phyloP scores from a whole-genome alignment of 2,113 vertebrate species.

The Pandion haliaetus region DNA sequence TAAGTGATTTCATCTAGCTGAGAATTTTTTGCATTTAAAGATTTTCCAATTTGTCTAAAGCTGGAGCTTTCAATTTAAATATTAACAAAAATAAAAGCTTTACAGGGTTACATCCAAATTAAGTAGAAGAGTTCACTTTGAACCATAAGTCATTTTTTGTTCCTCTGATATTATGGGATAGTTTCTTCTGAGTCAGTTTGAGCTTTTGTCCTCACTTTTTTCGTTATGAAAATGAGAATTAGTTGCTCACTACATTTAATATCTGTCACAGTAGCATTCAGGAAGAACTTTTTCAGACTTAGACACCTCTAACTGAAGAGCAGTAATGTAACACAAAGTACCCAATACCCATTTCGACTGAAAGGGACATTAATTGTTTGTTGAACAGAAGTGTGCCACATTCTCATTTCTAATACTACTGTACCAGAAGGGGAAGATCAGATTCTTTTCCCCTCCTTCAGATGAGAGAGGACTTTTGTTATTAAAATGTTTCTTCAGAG shows the following conservation, averaged over 20 bases:
- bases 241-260: background rate
- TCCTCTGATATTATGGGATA: background rate
- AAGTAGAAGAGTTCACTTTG: background rate
- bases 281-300: background rate
- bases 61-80: background rate
- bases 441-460: background rate
- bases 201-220: background rate
- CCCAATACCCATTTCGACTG: background rate
- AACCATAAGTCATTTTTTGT: background rate
- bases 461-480: background rate
- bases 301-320: background rate
- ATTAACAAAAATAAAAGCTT: background rate
- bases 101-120: background rate
- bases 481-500: constrained; percentile 1
- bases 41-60: background rate
- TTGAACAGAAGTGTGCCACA: background rate
- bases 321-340: background rate
- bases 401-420: background rate
- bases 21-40: background rate
- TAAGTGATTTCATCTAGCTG: background rate
- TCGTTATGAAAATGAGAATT: background rate
- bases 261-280: background rate
- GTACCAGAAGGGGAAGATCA: background rate
- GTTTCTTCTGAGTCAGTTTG: background rate
- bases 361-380: background rate